These are phyloP conservation scores for Myotis brandtii DNA, from an alignment of 2,113 vertebrate species.

Conservation along the genomic window DNA sequence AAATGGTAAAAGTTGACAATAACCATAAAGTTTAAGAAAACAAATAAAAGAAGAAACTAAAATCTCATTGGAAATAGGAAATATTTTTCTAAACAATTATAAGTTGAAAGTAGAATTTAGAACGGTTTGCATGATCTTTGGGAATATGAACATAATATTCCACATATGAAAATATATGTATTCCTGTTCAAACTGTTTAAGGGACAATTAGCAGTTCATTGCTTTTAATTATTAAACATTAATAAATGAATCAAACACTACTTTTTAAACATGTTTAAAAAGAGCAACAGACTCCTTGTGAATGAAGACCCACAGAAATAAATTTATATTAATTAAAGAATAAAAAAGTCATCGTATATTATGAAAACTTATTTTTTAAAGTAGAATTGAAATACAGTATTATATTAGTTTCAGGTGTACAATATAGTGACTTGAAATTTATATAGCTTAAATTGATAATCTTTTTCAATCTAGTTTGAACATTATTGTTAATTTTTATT, in stretches of 20 bases:
- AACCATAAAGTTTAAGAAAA: not conserved
- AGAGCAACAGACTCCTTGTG: not conserved
- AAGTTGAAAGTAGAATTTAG: slow-evolving; percentile 15
- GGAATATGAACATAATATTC: not conserved
- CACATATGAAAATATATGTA: not conserved
- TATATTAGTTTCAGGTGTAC: not conserved
- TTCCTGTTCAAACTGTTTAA: not conserved
- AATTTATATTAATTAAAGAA: not conserved
- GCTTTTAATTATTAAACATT: not conserved
- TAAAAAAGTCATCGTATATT: not conserved
- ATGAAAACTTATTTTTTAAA: not conserved
- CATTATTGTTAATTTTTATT: not conserved
- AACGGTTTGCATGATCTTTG: not conserved
- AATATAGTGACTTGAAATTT: not conserved
- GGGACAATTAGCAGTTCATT: not conserved
- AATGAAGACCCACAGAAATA: not conserved
- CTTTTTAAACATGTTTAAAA: not conserved
- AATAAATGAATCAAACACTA: not conserved
- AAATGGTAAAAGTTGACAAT: not conserved
- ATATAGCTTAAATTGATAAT: not conserved
- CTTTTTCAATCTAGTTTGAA: not conserved
- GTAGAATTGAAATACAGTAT: not conserved
- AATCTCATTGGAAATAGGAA: not conserved
- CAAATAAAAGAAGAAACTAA: not conserved
- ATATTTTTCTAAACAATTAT: not conserved